Evolutionary conservation across 2,113 vertebrate genomes (phyloP), one percentile per base, ranked within the genome.

Genomic region (Tor tambroides): DNA sequence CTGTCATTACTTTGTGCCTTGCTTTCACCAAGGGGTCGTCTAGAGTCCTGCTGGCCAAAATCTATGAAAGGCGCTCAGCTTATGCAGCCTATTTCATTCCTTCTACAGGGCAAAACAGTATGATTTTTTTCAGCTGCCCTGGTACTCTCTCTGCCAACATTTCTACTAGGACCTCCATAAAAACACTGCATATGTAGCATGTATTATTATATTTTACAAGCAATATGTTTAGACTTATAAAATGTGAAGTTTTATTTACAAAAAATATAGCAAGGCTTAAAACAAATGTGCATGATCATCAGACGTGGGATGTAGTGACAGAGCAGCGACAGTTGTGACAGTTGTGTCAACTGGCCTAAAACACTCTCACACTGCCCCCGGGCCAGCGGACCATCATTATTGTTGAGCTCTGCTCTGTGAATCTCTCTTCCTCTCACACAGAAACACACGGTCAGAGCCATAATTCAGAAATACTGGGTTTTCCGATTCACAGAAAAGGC

Each of bases 41-140:
- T 56, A 75, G 54, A 28, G 77, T 74, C 87, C 78, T 74, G 77
- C 84, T 28, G 72, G 54, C 54, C 32, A 71, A 81, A 88, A 80
- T 81, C 83, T 71, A 80, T 81, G 43, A 85, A 88, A 85, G 77
- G 63, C 35, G n/a, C 75, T 56, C 38, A 5, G 51, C 83, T 15
- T 67, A 51, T 32, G 26, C 78, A 80, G 74, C 56, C 71, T 38
- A 56, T 81, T 81, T 80, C 32, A 72, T 59, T 76, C 41, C n/a
- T 41, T 63, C 78, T 80, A 80, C 78, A 59, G 51, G 30, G 78
- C 78, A 61, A 80, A 80, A 80, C 56, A 61, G 63, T 28, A 28
- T 2, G 12, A 69, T 32, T 67, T 54, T 21, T 12, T 43, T 77
- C 72, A 43, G 4, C 26, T 17, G 43, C 71, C 26, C 72, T 12